Conservation (phyloP, 2,113 vertebrate species). For the Oenanthe melanoleuca region DNA sequence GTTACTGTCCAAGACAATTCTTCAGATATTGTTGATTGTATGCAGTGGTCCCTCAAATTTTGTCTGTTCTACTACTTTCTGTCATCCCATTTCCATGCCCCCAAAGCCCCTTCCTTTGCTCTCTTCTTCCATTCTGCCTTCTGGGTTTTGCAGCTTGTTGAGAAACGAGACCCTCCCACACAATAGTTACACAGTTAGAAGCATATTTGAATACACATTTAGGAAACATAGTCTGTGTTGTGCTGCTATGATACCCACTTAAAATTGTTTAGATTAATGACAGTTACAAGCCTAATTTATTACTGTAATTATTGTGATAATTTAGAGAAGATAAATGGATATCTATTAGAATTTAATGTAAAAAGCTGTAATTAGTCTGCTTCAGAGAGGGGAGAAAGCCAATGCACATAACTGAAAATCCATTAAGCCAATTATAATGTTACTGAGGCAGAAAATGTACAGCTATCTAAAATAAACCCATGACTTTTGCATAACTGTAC, state of each 20-base stretch:
- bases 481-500: conserved; percentile 65
- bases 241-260: conserved; percentile 1
- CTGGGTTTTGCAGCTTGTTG: not conserved
- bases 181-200: not conserved
- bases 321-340: conserved; percentile 74
- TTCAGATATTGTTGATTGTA: not conserved
- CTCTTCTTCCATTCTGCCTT: not conserved
- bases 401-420: conserved; percentile 50
- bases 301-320: conserved; percentile 68
- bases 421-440: conserved; percentile 74
- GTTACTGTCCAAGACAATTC: not conserved
- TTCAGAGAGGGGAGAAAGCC: conserved; percentile 38
- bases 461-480: conserved; percentile 58
- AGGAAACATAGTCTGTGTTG: not conserved
- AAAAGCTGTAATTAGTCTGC: conserved; percentile 77
- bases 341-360: conserved; percentile 76
- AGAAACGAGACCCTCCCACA: not conserved
- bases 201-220: conserved; percentile 51
- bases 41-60: not conserved
- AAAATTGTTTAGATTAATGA: conserved; percentile 55
- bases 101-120: not conserved
- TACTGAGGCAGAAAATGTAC: conserved; percentile 52
- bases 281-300: conserved; percentile 62
- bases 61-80: not conserved
- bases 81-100: not conserved